Percentiles rank a stretch among this genome's conserved stretches.
Evolutionary conservation across 2,888 invertebrate genomes (phyloP).

Genomic region (Plebejus argus): DNA sequence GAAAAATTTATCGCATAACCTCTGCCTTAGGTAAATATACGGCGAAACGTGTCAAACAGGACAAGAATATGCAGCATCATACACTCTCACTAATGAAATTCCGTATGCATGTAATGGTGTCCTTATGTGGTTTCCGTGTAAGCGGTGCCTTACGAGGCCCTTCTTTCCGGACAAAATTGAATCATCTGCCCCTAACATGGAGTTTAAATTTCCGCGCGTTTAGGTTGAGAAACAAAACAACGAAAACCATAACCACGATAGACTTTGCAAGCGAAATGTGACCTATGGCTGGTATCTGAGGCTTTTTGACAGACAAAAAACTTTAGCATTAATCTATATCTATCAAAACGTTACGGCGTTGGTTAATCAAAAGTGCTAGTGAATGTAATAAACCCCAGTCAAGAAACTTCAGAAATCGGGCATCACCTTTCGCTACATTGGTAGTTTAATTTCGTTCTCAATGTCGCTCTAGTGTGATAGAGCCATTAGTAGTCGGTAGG

Average conservation of each 20-base stretch:
- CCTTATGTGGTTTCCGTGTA: slow-evolving; percentile 53
- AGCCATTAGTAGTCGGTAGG: slow-evolving; percentile 34
- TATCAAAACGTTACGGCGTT: background rate
- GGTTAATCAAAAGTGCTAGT: background rate
- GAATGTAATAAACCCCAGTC: background rate
- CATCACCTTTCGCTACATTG: too few relatives aligned
- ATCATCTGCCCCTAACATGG: background rate
- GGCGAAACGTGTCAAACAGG: slow-evolving; percentile 28
- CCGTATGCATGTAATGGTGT: slow-evolving; percentile 47
- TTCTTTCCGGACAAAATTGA: background rate
- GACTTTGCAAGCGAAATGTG: background rate
- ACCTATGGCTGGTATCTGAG: background rate
- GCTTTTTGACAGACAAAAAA: too few relatives aligned
- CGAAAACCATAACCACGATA: background rate
- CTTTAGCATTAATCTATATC: too few relatives aligned
- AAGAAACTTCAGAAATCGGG: too few relatives aligned
- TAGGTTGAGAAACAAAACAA: background rate
- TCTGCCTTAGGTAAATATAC: too few relatives aligned
- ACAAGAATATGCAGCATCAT: slow-evolving; percentile 31
- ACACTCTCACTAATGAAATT: slow-evolving; percentile 43
- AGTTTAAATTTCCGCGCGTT: background rate
- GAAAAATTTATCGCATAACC: too few relatives aligned
- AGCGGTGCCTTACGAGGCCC: slow-evolving; percentile 37
- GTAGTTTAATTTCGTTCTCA: too few relatives aligned
- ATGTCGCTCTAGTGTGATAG: background rate